These are phyloP conservation scores for Nyctibius grandis DNA, from an alignment of 2,797 vertebrate genomes.

Conservation along the genomic window DNA sequence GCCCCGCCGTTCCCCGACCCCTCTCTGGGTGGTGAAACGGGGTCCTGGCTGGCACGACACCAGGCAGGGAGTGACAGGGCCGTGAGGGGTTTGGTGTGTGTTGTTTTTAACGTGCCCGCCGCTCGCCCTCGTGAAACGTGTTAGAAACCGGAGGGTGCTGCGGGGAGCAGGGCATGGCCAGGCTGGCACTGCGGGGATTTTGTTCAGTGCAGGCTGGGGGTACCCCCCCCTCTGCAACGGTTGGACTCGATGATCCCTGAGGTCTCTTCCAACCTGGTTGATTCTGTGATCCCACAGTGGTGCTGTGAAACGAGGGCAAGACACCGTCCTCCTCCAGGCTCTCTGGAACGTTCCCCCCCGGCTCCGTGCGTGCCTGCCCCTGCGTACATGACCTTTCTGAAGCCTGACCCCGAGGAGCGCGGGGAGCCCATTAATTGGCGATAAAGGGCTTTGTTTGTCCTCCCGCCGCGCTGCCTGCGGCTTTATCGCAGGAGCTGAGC, in stretches of 20 bases:
- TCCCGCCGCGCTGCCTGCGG: background rate
- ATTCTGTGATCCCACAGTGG: rapidly evolving
- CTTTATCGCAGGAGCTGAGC: constrained; percentile 8
- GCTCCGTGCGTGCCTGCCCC: background rate
- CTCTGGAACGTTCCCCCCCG: background rate
- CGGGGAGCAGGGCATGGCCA: rapidly evolving
- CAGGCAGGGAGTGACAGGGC: background rate
- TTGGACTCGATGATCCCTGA: no score
- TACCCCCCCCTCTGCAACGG: rapidly evolving
- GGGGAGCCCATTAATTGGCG: background rate
- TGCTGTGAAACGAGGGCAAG: rapidly evolving
- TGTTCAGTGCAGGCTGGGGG: background rate
- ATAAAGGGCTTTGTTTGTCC: constrained; percentile 30
- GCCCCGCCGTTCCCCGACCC: rapidly evolving
- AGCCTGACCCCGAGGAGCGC: background rate
- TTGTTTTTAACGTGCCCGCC: background rate
- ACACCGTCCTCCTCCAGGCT: rapidly evolving
- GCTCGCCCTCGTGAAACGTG: no score
- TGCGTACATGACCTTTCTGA: background rate
- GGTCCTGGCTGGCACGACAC: background rate
- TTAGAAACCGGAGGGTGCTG: no score
- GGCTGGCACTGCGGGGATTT: background rate
- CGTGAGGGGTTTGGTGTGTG: rapidly evolving
- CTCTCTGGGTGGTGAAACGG: rapidly evolving
- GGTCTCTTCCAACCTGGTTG: no score